Conservation (phyloP, 23 tunicate species). For the Oikopleura vanhoeffeni region DNA sequence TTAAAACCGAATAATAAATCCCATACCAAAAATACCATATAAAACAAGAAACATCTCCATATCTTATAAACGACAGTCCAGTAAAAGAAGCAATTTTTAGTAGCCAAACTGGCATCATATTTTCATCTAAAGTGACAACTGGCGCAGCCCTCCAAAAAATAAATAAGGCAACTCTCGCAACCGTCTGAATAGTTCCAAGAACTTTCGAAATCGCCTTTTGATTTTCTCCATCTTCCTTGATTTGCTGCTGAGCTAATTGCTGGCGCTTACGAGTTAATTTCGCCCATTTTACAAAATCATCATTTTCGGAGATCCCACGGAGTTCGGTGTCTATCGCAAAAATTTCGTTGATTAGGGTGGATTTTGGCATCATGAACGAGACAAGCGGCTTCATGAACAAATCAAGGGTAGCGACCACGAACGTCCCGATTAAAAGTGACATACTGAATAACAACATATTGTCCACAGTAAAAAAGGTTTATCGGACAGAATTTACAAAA, state of each 20-base stretch:
- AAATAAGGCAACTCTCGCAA: neutral
- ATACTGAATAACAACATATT: neutral
- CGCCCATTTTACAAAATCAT: constrained; percentile 2
- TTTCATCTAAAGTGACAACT: neutral
- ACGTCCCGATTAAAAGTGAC: neutral
- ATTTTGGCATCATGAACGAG: neutral
- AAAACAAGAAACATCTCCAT: neutral
- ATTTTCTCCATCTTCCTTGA: neutral
- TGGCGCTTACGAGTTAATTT: neutral
- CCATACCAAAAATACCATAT: neutral
- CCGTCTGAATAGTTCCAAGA: neutral
- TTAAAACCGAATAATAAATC: too few relatives aligned
- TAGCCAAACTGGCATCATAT: neutral
- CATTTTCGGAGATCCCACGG: neutral
- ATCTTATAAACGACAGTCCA: neutral
- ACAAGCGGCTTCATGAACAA: neutral
- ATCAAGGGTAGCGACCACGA: neutral
- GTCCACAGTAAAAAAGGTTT: too few relatives aligned
- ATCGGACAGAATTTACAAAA: too few relatives aligned
- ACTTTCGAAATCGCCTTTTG: neutral
- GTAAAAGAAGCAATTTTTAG: neutral
- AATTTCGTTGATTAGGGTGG: neutral
- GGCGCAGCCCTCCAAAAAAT: neutral
- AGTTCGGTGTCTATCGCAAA: neutral
- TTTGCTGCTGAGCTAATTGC: neutral